Conservation (phyloP, 2,888 invertebrate genomes). For the Agrochola lychnidis region DNA sequence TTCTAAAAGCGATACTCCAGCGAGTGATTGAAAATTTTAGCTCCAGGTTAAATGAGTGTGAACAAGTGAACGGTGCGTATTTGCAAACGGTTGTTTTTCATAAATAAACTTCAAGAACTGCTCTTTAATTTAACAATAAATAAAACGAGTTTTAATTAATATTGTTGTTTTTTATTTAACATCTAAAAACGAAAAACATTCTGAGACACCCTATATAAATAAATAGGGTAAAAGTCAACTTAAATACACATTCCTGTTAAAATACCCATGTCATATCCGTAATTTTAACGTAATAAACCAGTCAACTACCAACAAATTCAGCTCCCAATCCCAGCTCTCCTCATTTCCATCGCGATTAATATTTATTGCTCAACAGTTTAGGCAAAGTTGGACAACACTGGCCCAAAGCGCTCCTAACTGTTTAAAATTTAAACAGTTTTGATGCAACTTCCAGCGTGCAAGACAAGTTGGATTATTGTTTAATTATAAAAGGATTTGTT, state of each 20-base stretch:
- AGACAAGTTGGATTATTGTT: slow-evolving; percentile 39
- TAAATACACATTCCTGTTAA: not conserved
- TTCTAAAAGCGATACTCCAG: no score
- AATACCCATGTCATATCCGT: not conserved
- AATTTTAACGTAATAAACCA: slow-evolving; percentile 1
- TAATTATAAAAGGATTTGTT: slow-evolving; percentile 16
- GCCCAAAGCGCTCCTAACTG: slow-evolving; percentile 25
- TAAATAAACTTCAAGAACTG: no score
- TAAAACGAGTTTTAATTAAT: no score
- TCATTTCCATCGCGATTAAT: slow-evolving; percentile 39
- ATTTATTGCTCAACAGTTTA: slow-evolving; percentile 44
- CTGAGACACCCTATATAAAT: no score
- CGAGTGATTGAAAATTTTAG: no score
- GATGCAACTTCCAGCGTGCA: slow-evolving; percentile 27
- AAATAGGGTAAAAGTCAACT: not conserved
- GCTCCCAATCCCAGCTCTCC: not conserved
- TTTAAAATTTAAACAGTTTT: slow-evolving; percentile 42
- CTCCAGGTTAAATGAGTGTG: no score
- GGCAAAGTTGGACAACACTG: slow-evolving; percentile 39
- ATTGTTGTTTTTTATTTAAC: no score
- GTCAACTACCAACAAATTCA: not conserved
- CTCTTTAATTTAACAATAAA: no score
- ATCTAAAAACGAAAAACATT: no score
- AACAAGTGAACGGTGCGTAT: no score
- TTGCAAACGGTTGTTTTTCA: no score